A percentile compares a stretch with the other conserved stretches of the same genome.
Conservation (phyloP, 1,140 invertebrate species). For the Leptinotarsa lineolata region DNA sequence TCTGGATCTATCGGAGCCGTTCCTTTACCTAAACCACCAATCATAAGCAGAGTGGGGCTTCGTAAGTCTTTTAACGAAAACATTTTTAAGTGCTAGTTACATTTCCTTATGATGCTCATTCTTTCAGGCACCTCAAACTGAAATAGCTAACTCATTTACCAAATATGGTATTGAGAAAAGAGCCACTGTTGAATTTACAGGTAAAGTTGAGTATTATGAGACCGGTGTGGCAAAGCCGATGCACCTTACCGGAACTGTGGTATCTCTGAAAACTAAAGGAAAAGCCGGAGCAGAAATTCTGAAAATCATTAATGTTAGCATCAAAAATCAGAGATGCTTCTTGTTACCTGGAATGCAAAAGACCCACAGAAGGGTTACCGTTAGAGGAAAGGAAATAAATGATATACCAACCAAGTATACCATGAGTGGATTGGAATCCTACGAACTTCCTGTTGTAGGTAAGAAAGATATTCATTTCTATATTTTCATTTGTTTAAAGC, state of each 20-base stretch:
- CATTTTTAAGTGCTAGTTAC: conserved; percentile 31
- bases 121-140: conserved; percentile 60
- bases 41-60: conserved; percentile 35
- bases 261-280: conserved; percentile 59
- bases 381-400: conserved; percentile 63
- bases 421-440: conserved; percentile 68
- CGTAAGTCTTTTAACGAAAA: conserved; percentile 48
- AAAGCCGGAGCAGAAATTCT: conserved; percentile 58
- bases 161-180: conserved; percentile 64
- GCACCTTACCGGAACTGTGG: conserved; percentile 63
- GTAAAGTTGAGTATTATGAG: conserved; percentile 71
- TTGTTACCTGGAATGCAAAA: conserved; percentile 67
- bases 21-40: conserved; percentile 24
- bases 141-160: conserved; percentile 55
- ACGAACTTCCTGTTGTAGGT: conserved; percentile 77
- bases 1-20: conserved; percentile 18
- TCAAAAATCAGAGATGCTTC: conserved; percentile 64
- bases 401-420: conserved; percentile 72
- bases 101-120: conserved; percentile 53
- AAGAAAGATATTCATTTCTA: conserved; percentile 41
- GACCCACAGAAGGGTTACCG: conserved; percentile 63
- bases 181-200: conserved; percentile 65
- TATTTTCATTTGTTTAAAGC: no score
- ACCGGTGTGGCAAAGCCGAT: conserved; percentile 63
- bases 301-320: conserved; percentile 63